These are phyloP conservation scores for Rallus limicola DNA, from an alignment of 2,113 vertebrate genomes.

Conservation along the genomic window DNA sequence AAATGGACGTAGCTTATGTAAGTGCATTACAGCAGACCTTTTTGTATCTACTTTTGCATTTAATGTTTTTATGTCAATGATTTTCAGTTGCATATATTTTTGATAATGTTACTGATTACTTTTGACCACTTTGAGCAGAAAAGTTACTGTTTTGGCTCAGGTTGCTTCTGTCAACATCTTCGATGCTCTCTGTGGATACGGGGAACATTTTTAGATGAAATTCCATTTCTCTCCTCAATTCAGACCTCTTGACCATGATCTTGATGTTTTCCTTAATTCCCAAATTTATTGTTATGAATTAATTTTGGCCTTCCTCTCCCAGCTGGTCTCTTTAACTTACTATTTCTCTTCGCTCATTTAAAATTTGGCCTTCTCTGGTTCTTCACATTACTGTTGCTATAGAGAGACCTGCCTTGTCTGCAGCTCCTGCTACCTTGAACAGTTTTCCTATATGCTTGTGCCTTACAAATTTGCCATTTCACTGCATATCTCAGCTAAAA, in stretches of 20 bases:
- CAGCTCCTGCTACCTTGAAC: conserved; percentile 14
- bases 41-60: background rate
- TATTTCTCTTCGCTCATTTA: background rate
- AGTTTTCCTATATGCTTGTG: background rate
- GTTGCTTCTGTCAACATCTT: background rate
- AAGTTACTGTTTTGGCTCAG: background rate
- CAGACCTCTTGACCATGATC: conserved; percentile 24
- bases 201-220: background rate
- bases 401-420: conserved; percentile 63
- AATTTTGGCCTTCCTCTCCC: conserved; percentile 16
- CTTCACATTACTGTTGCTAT: background rate
- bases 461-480: background rate
- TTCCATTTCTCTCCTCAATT: conserved; percentile 52
- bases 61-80: background rate
- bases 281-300: background rate
- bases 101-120: background rate
- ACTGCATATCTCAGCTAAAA: background rate
- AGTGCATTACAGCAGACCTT: conserved; percentile 65
- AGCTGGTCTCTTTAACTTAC: conserved; percentile 25
- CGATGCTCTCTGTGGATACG: conserved; percentile 3
- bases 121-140: background rate
- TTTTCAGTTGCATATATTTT: background rate
- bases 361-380: conserved; percentile 16
- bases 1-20: conserved; percentile 92
- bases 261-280: conserved; percentile 4